A percentile compares a stretch with the other conserved stretches of the same genome.
phyloP scores from a whole-genome alignment of 2,888 invertebrate species.

The Halictus quadricinctus region DNA sequence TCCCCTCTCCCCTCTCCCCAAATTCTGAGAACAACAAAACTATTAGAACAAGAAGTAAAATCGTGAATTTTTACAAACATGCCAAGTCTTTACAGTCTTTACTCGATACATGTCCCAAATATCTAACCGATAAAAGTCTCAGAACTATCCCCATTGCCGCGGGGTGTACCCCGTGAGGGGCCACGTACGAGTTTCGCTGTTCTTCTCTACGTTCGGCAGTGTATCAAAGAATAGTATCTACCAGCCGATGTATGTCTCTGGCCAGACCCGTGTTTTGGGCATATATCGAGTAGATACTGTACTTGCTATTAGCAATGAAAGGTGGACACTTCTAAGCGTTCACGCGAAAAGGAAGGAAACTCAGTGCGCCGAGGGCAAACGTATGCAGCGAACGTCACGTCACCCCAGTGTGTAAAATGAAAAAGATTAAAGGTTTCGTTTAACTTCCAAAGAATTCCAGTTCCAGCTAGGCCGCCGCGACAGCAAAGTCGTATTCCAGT shows the following conservation, averaged over 20 bases:
- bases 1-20: too few relatives aligned
- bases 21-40: background rate
- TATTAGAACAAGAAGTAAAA: background rate
- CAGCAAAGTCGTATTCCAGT: constrained; percentile 23
- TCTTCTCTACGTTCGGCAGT: too few relatives aligned
- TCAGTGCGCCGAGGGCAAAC: background rate
- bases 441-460: constrained; percentile 34
- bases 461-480: constrained; percentile 26
- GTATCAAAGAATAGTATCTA: too few relatives aligned
- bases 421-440: constrained; percentile 31
- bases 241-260: too few relatives aligned
- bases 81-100: background rate
- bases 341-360: background rate
- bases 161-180: too few relatives aligned
- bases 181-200: too few relatives aligned
- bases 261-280: too few relatives aligned
- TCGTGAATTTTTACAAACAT: background rate
- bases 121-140: too few relatives aligned
- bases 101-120: too few relatives aligned
- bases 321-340: too few relatives aligned
- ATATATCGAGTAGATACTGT: too few relatives aligned
- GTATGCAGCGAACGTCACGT: background rate
- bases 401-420: constrained; percentile 22
- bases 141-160: too few relatives aligned
- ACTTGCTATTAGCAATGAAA: background rate